Evolutionary conservation across 2,113 vertebrate genomes (phyloP).

Genomic region (Chlorodrepanis virens): DNA sequence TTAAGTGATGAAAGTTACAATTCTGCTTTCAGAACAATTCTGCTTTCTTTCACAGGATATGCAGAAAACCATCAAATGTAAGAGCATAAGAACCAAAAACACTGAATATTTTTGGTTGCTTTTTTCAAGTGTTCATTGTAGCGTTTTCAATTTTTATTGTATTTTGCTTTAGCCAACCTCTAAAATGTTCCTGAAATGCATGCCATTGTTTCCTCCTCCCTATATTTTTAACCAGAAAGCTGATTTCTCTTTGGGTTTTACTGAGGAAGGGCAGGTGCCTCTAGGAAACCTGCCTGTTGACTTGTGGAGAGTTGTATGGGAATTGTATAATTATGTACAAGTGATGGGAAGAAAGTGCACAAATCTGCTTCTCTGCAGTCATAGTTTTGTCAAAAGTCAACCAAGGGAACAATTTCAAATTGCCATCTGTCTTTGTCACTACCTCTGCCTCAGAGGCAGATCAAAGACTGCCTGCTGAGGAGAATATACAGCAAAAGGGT

Average conservation of each 20-base stretch:
- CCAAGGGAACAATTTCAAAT: neutral
- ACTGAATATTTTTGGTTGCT: neutral
- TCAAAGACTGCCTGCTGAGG: neutral
- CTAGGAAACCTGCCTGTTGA: neutral
- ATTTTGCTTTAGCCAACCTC: neutral
- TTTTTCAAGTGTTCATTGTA: neutral
- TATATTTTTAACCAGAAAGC: neutral
- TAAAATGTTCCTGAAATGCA: neutral
- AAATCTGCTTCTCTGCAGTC: neutral
- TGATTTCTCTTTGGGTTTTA: neutral
- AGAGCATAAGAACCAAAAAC: neutral
- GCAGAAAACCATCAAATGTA: neutral
- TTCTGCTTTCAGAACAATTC: neutral
- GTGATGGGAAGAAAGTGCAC: neutral
- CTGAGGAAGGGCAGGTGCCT: neutral
- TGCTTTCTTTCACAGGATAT: neutral
- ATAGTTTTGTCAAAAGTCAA: neutral
- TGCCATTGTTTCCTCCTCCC: neutral
- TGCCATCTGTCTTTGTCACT: neutral
- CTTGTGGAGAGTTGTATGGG: neutral
- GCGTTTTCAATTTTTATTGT: neutral
- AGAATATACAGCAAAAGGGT: neutral
- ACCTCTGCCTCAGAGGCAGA: neutral
- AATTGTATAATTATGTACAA: accelerated
- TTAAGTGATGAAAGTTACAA: neutral